These are phyloP conservation scores for Zosterops pallidus DNA, from an alignment of 2,113 vertebrate species.

Conservation along the genomic window DNA sequence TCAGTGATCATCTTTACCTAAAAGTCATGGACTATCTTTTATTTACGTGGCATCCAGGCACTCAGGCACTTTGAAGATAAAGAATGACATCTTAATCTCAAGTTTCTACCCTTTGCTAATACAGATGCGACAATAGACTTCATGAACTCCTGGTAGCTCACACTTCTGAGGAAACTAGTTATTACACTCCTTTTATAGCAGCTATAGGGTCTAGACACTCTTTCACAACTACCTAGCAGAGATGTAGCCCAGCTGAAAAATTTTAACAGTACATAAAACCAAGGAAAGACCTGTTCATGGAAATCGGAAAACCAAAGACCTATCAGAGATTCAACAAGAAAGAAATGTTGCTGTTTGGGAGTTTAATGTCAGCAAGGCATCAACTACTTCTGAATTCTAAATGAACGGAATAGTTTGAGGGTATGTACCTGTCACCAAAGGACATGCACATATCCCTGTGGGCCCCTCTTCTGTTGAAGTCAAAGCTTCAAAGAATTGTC, in stretches of 20 bases:
- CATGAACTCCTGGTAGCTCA: not conserved
- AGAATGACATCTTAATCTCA: not conserved
- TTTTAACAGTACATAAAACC: not conserved
- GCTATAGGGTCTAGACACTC: not conserved
- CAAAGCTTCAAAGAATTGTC: not conserved
- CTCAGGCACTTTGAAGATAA: not conserved
- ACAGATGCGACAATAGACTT: not conserved
- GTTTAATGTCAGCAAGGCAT: not conserved
- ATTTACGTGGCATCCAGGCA: not conserved
- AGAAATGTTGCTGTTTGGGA: not conserved
- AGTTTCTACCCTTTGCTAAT: not conserved
- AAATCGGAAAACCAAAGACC: not conserved
- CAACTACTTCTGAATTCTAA: not conserved
- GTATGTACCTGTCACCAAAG: not conserved
- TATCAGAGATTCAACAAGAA: not conserved
- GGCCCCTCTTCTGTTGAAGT: not conserved
- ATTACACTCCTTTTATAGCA: not conserved
- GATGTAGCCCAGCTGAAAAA: not conserved
- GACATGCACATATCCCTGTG: not conserved
- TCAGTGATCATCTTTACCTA: not conserved
- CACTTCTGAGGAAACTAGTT: not conserved
- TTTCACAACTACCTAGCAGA: not conserved
- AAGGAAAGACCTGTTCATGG: not conserved
- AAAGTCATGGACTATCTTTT: not conserved
- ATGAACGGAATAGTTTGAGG: not conserved